A percentile compares a stretch with the other conserved stretches of the same genome.
Evolutionary conservation across 2,888 invertebrate species (phyloP).

Genomic region (Xestia xanthographa): DNA sequence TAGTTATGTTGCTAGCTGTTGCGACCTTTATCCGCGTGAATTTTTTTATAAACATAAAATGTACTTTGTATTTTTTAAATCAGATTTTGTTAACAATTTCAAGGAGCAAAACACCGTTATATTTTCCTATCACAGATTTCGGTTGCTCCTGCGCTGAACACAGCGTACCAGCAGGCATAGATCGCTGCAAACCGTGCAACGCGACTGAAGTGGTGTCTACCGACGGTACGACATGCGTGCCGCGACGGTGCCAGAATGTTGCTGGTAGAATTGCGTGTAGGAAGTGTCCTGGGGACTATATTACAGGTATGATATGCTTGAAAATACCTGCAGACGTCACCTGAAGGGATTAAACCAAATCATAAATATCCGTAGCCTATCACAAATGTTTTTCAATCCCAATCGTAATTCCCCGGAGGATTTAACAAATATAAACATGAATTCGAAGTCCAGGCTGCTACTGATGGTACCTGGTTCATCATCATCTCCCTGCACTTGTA

Average conservation of each 20-base stretch:
- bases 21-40: no score
- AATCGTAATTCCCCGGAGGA: neutral
- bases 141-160: slow-evolving; percentile 81
- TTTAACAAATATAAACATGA: neutral
- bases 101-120: neutral
- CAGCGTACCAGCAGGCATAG: slow-evolving; percentile 73
- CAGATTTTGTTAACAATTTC: no score
- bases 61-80: no score
- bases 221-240: slow-evolving; percentile 82
- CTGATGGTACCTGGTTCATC: no score
- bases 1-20: no score
- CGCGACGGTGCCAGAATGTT: slow-evolving; percentile 81
- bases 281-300: slow-evolving; percentile 84
- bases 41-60: no score
- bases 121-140: slow-evolving; percentile 74
- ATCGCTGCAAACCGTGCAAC: slow-evolving; percentile 79
- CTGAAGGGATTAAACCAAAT: no score
- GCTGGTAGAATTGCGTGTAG: slow-evolving; percentile 80
- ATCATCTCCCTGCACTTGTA: no score
- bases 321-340: neutral
- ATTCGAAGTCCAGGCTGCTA: neutral
- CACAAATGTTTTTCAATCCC: neutral
- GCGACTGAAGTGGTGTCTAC: slow-evolving; percentile 81
- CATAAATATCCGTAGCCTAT: neutral
- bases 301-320: slow-evolving; percentile 75